Percentiles rank a stretch among this genome's conserved stretches.
These are phyloP conservation scores for Cheilosia vernalis DNA, from an alignment of 2,888 invertebrate species.

Conservation along the genomic window DNA sequence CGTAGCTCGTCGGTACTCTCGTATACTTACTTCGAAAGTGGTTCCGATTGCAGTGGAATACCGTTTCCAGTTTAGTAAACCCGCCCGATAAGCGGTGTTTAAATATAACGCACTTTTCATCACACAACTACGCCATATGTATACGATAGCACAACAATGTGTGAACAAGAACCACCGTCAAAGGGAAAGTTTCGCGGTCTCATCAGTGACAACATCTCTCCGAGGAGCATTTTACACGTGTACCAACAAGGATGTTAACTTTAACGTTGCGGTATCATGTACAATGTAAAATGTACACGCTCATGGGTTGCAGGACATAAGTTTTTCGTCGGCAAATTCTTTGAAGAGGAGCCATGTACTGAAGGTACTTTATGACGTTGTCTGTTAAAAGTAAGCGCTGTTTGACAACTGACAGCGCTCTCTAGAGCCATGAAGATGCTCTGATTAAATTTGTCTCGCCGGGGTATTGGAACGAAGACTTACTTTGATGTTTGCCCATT, in stretches of 20 bases:
- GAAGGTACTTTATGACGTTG: neutral
- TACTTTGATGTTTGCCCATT: too few relatives aligned
- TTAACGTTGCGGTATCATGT: neutral
- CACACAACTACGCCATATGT: neutral
- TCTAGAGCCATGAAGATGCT: neutral
- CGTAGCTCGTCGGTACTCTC: neutral
- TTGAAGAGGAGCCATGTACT: neutral
- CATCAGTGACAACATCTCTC: conserved; percentile 15
- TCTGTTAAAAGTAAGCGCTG: neutral
- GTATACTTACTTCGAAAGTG: neutral
- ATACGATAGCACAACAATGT: conserved; percentile 7
- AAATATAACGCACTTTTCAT: conserved; percentile 9
- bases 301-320: neutral
- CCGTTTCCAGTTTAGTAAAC: neutral
- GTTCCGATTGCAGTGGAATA: neutral
- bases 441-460: neutral
- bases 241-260: conserved; percentile 7
- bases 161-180: conserved; percentile 20
- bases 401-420: neutral
- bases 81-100: neutral
- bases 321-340: neutral
- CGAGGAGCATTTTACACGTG: conserved; percentile 1
- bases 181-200: conserved; percentile 35
- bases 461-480: neutral
- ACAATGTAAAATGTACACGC: neutral